Evolutionary conservation across 2,888 invertebrate genomes (phyloP).

Genomic region (Agonopterix heracliana): DNA sequence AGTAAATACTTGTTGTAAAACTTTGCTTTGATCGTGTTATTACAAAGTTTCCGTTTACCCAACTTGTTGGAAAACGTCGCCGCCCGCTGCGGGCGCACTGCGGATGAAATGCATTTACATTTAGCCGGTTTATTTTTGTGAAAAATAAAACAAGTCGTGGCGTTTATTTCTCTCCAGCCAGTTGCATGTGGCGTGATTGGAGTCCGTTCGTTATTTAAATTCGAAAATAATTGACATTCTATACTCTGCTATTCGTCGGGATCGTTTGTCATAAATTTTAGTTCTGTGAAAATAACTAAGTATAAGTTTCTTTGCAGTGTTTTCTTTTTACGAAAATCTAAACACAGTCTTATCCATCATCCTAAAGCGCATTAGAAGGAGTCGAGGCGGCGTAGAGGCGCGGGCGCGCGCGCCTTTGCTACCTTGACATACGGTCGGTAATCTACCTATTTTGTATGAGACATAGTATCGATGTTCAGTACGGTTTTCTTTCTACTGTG

Average conservation of each 20-base stretch:
- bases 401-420: too few relatives aligned
- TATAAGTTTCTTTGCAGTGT: too few relatives aligned
- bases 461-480: too few relatives aligned
- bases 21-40: not conserved
- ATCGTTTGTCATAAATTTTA: too few relatives aligned
- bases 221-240: not conserved
- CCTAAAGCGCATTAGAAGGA: too few relatives aligned
- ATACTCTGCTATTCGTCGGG: not conserved
- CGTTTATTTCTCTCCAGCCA: conserved; percentile 3
- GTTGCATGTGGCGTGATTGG: not conserved
- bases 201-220: not conserved
- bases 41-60: not conserved
- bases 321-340: too few relatives aligned
- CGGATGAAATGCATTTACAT: conserved; percentile 8
- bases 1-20: not conserved
- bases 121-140: conserved; percentile 3
- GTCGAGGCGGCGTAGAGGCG: too few relatives aligned
- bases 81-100: conserved; percentile 3
- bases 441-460: too few relatives aligned
- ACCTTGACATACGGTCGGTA: too few relatives aligned
- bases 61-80: not conserved
- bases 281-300: too few relatives aligned
- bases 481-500: too few relatives aligned
- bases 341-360: too few relatives aligned
- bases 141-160: not conserved